Percentiles rank a stretch among this genome's conserved stretches.
These are phyloP conservation scores for Amphipoea lucens DNA, from an alignment of 2,888 invertebrate genomes.

Conservation along the genomic window DNA sequence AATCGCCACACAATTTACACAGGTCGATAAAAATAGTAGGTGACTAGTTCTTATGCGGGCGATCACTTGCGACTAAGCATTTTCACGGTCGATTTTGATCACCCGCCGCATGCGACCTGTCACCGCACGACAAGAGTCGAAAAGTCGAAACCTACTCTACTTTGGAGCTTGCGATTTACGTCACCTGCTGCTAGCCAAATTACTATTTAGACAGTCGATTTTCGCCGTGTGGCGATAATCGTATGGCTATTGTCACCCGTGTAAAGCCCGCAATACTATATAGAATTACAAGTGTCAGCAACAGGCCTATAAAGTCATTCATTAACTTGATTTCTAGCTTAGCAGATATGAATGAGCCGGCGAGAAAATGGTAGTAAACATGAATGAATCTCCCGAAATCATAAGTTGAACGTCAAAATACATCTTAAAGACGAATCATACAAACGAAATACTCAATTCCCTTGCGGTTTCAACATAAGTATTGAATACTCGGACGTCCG, in stretches of 20 bases:
- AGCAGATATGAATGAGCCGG: not conserved
- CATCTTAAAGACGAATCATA: conserved; percentile 23
- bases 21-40: no score
- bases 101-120: no score
- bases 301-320: not conserved
- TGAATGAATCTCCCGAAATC: not conserved
- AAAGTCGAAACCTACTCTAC: no score
- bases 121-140: no score
- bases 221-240: conserved; percentile 6
- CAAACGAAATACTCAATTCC: conserved; percentile 33
- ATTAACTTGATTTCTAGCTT: not conserved
- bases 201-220: conserved; percentile 13
- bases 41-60: no score
- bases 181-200: not conserved
- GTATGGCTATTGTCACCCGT: no score
- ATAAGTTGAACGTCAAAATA: not conserved
- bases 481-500: conserved; percentile 50
- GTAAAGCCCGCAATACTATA: no score
- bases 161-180: no score
- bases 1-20: no score
- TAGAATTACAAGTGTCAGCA: not conserved
- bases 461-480: conserved; percentile 25
- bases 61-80: no score
- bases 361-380: not conserved
- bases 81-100: no score